A percentile compares a stretch with the other conserved stretches of the same genome.
Evolutionary conservation across 2,113 vertebrate genomes (phyloP).

Genomic region (Burhinus bistriatus): DNA sequence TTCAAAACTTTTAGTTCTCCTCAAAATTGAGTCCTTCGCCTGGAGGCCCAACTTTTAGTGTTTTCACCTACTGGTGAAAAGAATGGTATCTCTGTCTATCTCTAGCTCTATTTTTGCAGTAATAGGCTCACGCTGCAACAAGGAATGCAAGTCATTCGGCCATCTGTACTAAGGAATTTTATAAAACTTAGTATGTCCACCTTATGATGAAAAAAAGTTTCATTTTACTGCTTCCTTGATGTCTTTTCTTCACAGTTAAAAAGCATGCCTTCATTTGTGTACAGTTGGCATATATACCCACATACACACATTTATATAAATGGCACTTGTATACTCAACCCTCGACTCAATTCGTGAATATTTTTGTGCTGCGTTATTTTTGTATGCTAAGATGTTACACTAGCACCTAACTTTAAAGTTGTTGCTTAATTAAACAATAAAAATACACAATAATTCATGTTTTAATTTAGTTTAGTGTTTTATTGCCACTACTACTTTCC

Average conservation of each 20-base stretch:
- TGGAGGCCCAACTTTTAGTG: not conserved
- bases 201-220: not conserved
- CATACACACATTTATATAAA: not conserved
- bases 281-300: not conserved
- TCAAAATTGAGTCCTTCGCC: not conserved
- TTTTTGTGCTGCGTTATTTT: not conserved
- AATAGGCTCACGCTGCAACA: not conserved
- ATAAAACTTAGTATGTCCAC: not conserved
- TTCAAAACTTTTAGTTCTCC: not conserved
- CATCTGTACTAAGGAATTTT: not conserved
- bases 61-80: not conserved
- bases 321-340: not conserved
- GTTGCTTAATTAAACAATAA: not conserved
- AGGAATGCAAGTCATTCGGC: not conserved
- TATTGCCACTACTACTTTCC: not conserved
- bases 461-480: not conserved
- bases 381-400: not conserved
- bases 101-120: not conserved
- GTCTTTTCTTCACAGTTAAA: not conserved
- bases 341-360: not conserved
- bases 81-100: not conserved
- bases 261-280: not conserved
- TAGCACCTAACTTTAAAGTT: not conserved
- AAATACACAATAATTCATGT: not conserved
- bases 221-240: not conserved